Percentiles rank a stretch among this genome's conserved stretches.
Evolutionary conservation across 1,140 invertebrate genomes (phyloP).

Genomic region (Teleopsis dalmanni): DNA sequence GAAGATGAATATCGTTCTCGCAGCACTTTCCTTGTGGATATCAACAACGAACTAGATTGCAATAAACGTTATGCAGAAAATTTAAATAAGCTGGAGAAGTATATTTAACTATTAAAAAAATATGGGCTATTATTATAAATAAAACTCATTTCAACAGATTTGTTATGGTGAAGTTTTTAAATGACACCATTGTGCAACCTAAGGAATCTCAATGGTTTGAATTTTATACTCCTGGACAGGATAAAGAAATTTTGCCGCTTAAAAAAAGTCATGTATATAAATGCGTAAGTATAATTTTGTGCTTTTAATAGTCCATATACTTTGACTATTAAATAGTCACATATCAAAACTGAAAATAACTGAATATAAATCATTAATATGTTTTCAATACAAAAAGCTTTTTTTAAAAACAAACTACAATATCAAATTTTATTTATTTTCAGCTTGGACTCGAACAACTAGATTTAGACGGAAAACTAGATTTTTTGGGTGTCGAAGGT

Average conservation of each 20-base stretch:
- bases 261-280: slow-evolving; percentile 54
- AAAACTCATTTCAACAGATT: slow-evolving; percentile 49
- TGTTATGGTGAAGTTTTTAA: slow-evolving; percentile 85
- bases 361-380: neutral
- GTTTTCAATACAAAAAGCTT: too few relatives aligned
- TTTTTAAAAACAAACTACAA: too few relatives aligned
- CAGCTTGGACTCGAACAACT: slow-evolving; percentile 75
- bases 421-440: neutral
- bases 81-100: slow-evolving; percentile 67
- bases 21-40: slow-evolving; percentile 88
- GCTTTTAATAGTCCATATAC: slow-evolving; percentile 57
- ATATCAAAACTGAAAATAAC: slow-evolving; percentile 71
- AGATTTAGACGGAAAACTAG: slow-evolving; percentile 63
- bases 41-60: slow-evolving; percentile 81
- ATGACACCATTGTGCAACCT: slow-evolving; percentile 89
- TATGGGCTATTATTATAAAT: slow-evolving; percentile 45
- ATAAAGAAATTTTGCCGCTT: slow-evolving; percentile 52
- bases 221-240: slow-evolving; percentile 75
- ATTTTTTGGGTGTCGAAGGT: slow-evolving; percentile 67
- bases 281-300: slow-evolving; percentile 48
- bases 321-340: slow-evolving; percentile 16
- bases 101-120: neutral
- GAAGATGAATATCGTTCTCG: slow-evolving; percentile 68
- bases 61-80: slow-evolving; percentile 66
- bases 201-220: slow-evolving; percentile 87